Percentiles rank a stretch among this genome's conserved stretches.
Conservation (phyloP, 2,888 invertebrate species). For the Cataglyphis albicans region DNA sequence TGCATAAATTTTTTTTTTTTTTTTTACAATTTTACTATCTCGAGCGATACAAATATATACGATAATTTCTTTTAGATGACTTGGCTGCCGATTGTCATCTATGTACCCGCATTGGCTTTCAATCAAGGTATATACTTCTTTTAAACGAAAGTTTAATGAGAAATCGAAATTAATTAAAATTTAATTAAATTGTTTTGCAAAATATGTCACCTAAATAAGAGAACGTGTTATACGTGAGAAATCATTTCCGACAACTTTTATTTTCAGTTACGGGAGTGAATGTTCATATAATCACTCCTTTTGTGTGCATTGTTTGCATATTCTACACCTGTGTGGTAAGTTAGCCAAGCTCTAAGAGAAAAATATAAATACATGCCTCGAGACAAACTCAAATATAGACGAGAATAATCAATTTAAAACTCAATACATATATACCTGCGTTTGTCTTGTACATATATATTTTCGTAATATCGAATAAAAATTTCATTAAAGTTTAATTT, state of each 20-base stretch:
- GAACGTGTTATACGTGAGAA: neutral
- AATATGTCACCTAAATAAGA: neutral
- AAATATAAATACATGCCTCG: neutral
- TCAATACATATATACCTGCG: neutral
- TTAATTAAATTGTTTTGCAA: neutral
- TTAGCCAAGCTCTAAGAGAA: constrained; percentile 14
- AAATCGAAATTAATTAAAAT: constrained; percentile 1
- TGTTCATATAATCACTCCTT: constrained; percentile 92
- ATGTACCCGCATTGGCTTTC: constrained; percentile 92
- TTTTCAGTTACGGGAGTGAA: constrained; percentile 93
- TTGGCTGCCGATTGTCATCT: constrained; percentile 93
- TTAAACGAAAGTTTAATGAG: neutral
- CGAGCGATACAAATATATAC: neutral
- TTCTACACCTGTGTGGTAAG: constrained; percentile 94
- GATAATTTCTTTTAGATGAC: constrained; percentile 88
- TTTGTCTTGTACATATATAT: neutral
- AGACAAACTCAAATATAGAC: neutral
- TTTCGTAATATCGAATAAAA: neutral
- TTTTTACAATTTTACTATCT: neutral
- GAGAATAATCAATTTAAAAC: neutral
- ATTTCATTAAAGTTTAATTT: neutral
- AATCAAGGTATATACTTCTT: constrained; percentile 89
- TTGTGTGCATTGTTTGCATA: constrained; percentile 94
- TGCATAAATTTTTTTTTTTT: neutral
- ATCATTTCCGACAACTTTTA: constrained; percentile 28